Evolutionary conservation across 2,113 vertebrate genomes (phyloP).

Genomic region (Prunella fulvescens): DNA sequence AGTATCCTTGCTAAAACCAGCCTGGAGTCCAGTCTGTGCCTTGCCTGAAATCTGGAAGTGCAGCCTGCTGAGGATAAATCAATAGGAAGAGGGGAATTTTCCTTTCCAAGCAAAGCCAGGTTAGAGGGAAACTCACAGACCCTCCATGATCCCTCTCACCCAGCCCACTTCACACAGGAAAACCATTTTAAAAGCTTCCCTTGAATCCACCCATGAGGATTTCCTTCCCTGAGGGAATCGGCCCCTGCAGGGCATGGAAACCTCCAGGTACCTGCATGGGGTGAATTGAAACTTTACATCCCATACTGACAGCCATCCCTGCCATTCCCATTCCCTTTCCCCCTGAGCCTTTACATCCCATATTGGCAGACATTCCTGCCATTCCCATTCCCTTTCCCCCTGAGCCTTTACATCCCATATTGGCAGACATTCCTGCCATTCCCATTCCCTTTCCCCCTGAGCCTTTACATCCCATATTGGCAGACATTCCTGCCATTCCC

Average conservation of each 20-base stretch:
- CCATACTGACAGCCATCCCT: not conserved
- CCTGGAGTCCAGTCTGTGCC: accelerated
- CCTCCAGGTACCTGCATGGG: not conserved
- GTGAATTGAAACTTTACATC: not conserved
- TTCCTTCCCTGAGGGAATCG: not conserved
- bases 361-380: not conserved
- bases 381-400: not conserved
- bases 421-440: not conserved
- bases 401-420: accelerated
- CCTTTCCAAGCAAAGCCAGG: not conserved
- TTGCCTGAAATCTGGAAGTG: not conserved
- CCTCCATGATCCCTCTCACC: not conserved
- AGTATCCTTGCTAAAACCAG: not conserved
- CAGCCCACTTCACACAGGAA: not conserved
- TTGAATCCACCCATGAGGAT: not conserved
- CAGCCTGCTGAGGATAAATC: not conserved
- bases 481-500: not conserved
- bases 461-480: accelerated
- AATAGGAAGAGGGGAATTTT: not conserved
- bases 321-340: not conserved
- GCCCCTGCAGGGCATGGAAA: not conserved
- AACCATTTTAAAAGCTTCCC: not conserved
- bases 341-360: not conserved
- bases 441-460: not conserved
- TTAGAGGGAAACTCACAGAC: not conserved